Conservation (phyloP, 2,888 invertebrate genomes). For the Helicoverpa assulta region DNA sequence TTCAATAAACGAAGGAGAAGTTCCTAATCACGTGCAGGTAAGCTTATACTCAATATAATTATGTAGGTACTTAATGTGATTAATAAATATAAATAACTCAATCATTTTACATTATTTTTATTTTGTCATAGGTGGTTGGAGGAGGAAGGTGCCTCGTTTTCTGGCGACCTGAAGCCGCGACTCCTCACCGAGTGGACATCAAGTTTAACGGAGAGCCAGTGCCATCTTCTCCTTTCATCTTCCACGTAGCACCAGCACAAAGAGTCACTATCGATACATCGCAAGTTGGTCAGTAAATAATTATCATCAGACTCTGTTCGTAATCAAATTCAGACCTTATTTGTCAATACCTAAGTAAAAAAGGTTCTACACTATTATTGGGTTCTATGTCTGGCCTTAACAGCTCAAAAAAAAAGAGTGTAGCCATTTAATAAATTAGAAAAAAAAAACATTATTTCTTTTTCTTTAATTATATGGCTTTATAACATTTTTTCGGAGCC, state of each 20-base stretch:
- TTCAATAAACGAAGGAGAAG: slow-evolving; percentile 99
- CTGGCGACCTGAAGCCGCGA: slow-evolving; percentile 97
- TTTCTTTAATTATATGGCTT: not conserved
- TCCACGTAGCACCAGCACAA: slow-evolving; percentile 91
- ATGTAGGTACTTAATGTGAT: too few relatives aligned
- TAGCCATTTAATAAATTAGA: not conserved
- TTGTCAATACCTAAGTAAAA: too few relatives aligned
- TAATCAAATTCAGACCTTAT: too few relatives aligned
- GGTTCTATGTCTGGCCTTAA: slow-evolving; percentile 6
- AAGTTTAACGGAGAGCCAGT: slow-evolving; percentile 99
- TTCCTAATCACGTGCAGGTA: slow-evolving; percentile 98
- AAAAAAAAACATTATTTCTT: not conserved
- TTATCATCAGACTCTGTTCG: not conserved
- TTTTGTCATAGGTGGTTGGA: slow-evolving; percentile 93
- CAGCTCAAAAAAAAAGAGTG: not conserved
- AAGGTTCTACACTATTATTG: too few relatives aligned
- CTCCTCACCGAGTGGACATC: slow-evolving; percentile 97
- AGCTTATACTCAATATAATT: slow-evolving; percentile 40
- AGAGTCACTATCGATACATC: slow-evolving; percentile 86
- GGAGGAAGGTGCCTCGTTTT: slow-evolving; percentile 98
- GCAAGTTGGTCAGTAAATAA: slow-evolving; percentile 80
- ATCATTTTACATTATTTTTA: slow-evolving; percentile 44
- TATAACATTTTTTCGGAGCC: not conserved
- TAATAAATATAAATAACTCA: too few relatives aligned
- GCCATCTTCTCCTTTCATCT: slow-evolving; percentile 96